phyloP scores from a whole-genome alignment of 1,140 invertebrate genomes.

The Cydia amplana region DNA sequence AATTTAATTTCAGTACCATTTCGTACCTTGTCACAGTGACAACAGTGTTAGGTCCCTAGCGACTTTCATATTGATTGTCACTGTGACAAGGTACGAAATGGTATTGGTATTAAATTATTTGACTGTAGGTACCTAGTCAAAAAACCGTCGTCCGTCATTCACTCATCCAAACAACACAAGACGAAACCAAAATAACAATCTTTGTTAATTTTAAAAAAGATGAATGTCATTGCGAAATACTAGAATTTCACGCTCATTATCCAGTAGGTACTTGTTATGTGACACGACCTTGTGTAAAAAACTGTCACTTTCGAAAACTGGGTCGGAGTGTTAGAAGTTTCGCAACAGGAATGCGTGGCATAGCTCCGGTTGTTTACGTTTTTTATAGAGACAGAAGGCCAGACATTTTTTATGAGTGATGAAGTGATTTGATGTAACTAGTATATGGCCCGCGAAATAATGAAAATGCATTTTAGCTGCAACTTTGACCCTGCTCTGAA shows the following conservation, averaged over 20 bases:
- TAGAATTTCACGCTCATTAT: neutral
- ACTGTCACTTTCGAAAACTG: neutral
- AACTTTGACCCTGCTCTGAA: too few relatives aligned
- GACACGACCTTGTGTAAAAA: slow-evolving; percentile 2
- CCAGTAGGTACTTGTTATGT: neutral
- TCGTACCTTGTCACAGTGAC: too few relatives aligned
- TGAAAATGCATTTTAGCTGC: too few relatives aligned
- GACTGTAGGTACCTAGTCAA: neutral
- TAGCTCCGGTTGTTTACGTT: neutral
- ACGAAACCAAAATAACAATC: neutral
- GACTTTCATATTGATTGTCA: too few relatives aligned
- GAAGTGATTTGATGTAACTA: too few relatives aligned
- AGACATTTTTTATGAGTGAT: neutral
- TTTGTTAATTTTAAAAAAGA: neutral
- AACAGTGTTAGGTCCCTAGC: too few relatives aligned
- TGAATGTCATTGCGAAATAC: slow-evolving; percentile 9
- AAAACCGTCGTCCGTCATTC: neutral
- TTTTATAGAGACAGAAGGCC: neutral
- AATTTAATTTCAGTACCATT: too few relatives aligned
- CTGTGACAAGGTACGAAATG: too few relatives aligned
- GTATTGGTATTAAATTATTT: too few relatives aligned
- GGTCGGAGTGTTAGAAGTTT: neutral
- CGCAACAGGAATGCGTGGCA: slow-evolving; percentile 6
- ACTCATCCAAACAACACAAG: neutral
- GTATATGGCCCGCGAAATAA: too few relatives aligned